These are phyloP conservation scores for Sebastes diploproa DNA, from an alignment of 2,797 vertebrate genomes.

Conservation along the genomic window DNA sequence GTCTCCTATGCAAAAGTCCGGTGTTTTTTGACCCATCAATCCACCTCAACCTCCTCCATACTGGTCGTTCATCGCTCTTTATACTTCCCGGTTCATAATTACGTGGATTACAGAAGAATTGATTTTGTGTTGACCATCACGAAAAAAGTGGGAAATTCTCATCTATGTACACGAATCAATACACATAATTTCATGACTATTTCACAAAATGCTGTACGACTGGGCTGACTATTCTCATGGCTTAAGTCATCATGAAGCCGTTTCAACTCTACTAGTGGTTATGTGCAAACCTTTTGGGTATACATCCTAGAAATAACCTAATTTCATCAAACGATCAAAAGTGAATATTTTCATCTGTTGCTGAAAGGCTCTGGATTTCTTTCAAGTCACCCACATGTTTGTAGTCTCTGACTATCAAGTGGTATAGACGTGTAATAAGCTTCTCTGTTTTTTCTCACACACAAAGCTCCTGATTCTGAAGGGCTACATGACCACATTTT, in stretches of 20 bases:
- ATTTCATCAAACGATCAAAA: slow-evolving; percentile 15
- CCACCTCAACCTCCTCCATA: too few species aligned
- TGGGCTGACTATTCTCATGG: too few species aligned
- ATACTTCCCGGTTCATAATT: too few species aligned
- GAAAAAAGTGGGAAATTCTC: too few species aligned
- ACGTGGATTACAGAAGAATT: too few species aligned
- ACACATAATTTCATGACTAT: too few species aligned
- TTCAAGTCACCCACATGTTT: background rate
- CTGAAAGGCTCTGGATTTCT: background rate
- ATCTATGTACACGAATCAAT: too few species aligned
- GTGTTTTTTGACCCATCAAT: too few species aligned
- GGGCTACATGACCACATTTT: slow-evolving; percentile 27
- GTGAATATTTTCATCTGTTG: slow-evolving; percentile 10
- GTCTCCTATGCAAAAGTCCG: rapidly evolving
- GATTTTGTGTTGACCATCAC: too few species aligned
- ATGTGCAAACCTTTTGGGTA: background rate
- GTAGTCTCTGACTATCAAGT: background rate
- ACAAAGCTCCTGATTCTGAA: slow-evolving; percentile 19
- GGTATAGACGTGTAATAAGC: background rate
- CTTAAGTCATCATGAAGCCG: background rate
- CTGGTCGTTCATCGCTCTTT: too few species aligned
- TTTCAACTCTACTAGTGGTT: background rate
- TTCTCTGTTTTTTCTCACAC: background rate
- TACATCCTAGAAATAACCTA: background rate
- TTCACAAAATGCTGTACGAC: too few species aligned